phyloP scores from a whole-genome alignment of 2,888 invertebrate genomes.

The Drosophila birchii region DNA sequence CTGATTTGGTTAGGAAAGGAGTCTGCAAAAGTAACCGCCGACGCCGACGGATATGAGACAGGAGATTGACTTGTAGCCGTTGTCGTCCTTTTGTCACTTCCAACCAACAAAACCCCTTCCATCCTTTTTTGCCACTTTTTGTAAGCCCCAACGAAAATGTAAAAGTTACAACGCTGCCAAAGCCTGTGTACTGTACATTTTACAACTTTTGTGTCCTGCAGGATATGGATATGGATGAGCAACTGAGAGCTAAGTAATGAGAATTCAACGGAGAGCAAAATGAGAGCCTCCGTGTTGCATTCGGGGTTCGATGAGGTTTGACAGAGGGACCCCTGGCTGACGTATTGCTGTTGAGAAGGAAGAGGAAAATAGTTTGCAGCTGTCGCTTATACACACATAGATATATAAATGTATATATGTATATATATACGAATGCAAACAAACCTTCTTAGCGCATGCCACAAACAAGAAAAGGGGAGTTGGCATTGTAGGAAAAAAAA shows the following conservation, averaged over 20 bases:
- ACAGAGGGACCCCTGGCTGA: conserved; percentile 48
- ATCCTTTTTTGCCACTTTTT: background rate
- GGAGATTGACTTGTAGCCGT: conserved; percentile 67
- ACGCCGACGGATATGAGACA: conserved; percentile 70
- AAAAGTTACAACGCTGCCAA: conserved; percentile 20
- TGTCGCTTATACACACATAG: conserved; percentile 56
- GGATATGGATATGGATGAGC: conserved; percentile 27
- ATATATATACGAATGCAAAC: conserved; percentile 19
- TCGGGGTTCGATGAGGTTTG: conserved; percentile 62
- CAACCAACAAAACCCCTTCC: background rate
- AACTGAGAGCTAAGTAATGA: conserved; percentile 11
- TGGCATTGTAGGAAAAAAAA: conserved; percentile 7
- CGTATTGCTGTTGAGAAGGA: conserved; percentile 53
- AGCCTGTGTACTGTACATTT: conserved; percentile 22
- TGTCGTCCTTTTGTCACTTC: conserved; percentile 4
- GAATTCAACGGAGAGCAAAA: conserved; percentile 2
- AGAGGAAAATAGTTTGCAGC: conserved; percentile 63
- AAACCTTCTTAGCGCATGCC: conserved; percentile 48
- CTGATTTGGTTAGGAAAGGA: conserved; percentile 14
- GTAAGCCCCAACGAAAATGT: background rate
- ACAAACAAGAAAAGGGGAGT: conserved; percentile 45
- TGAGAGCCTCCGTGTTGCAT: conserved; percentile 35
- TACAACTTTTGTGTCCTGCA: conserved; percentile 12
- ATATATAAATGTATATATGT: background rate
- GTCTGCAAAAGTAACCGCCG: conserved; percentile 11